A percentile compares a stretch with the other conserved stretches of the same genome.
Evolutionary conservation across 2,888 invertebrate species (phyloP).

Genomic region (Lasioglossum figueresi): DNA sequence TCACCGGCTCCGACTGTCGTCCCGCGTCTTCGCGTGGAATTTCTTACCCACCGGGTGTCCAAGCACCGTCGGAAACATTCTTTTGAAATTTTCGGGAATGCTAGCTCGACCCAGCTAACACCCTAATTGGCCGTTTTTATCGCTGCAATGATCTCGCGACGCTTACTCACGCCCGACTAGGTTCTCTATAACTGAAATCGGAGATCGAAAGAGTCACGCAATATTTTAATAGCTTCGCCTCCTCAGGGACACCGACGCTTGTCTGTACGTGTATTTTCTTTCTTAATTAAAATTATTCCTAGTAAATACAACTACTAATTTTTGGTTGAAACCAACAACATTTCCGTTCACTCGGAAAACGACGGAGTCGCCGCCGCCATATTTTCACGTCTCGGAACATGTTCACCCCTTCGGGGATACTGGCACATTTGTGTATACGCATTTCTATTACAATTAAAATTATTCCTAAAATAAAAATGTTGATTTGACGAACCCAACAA

Average conservation of each 20-base stretch:
- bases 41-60: constrained; percentile 58
- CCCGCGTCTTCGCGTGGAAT: constrained; percentile 55
- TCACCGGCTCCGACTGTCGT: constrained; percentile 31
- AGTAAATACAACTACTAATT: too few species aligned
- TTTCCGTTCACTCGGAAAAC: too few species aligned
- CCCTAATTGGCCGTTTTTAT: constrained; percentile 47
- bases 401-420: too few species aligned
- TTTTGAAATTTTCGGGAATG: constrained; percentile 52
- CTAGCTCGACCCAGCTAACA: constrained; percentile 11
- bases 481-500: not conserved
- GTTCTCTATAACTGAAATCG: not conserved
- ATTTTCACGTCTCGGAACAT: too few species aligned
- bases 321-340: too few species aligned
- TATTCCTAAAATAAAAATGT: too few species aligned
- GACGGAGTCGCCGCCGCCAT: too few species aligned
- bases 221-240: not conserved
- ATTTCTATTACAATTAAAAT: too few species aligned
- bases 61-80: constrained; percentile 16
- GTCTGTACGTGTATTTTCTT: too few species aligned
- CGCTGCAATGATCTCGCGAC: constrained; percentile 2
- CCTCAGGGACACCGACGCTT: not conserved
- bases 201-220: not conserved
- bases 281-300: not conserved
- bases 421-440: too few species aligned
- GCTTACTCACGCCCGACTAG: not conserved